A percentile compares a stretch with the other conserved stretches of the same genome.
phyloP scores from a whole-genome alignment of 2,888 invertebrate genomes.

The Tolmerus cingulatus region DNA sequence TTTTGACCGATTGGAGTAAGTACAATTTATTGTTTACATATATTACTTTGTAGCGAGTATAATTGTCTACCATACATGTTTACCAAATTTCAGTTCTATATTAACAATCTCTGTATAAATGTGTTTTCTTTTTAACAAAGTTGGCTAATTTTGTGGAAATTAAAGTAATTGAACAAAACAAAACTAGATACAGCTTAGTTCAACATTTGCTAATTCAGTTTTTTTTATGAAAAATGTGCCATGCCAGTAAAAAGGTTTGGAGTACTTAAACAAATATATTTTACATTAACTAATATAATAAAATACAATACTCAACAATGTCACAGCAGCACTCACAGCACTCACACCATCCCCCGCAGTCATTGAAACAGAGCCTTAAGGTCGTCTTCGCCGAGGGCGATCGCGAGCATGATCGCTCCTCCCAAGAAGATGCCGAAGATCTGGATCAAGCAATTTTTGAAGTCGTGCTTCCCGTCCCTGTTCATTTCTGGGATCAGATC shows the following conservation, averaged over 20 bases:
- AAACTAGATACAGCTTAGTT: too few relatives aligned
- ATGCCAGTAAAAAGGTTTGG: neutral
- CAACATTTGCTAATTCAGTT: too few relatives aligned
- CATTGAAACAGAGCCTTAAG: conserved; percentile 56
- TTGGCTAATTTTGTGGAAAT: too few relatives aligned
- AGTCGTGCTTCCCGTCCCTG: conserved; percentile 66
- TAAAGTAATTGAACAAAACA: too few relatives aligned
- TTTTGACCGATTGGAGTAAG: too few relatives aligned
- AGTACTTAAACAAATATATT: conserved; percentile 21
- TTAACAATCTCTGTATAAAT: too few relatives aligned
- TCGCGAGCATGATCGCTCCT: conserved; percentile 76
- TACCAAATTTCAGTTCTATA: too few relatives aligned
- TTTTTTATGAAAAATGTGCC: too few relatives aligned
- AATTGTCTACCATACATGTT: too few relatives aligned
- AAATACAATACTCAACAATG: conserved; percentile 14
- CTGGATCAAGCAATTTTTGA: conserved; percentile 69
- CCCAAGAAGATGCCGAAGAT: conserved; percentile 73
- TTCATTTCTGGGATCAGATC: conserved; percentile 77
- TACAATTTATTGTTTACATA: too few relatives aligned
- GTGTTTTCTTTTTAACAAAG: too few relatives aligned
- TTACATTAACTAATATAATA: neutral
- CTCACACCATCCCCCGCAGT: neutral
- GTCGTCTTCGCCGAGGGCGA: conserved; percentile 74
- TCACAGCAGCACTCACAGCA: neutral
- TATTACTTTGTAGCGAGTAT: too few relatives aligned